These are phyloP conservation scores for Lonchura striata DNA, from an alignment of 2,113 vertebrate genomes.

Conservation along the genomic window DNA sequence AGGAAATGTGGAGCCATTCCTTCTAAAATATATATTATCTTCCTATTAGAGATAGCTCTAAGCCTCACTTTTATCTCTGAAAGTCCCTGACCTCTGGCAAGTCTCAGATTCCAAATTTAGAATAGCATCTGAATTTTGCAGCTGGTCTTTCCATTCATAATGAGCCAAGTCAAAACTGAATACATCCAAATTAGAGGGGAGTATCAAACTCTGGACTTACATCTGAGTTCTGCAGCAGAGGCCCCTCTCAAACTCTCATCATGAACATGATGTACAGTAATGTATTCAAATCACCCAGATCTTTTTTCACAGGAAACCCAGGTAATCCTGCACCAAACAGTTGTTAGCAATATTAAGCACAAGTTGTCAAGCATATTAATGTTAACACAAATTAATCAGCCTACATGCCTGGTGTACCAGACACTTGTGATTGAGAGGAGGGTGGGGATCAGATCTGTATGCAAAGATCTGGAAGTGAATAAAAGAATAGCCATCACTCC, in stretches of 20 bases:
- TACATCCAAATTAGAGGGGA: conserved; percentile 18
- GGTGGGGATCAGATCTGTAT: background rate
- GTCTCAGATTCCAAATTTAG: conserved; percentile 14
- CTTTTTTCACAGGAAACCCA: background rate
- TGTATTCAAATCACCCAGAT: background rate
- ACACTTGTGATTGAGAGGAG: background rate
- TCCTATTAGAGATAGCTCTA: background rate
- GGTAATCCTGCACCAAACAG: background rate
- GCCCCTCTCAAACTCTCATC: background rate
- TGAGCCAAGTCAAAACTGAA: conserved; percentile 34
- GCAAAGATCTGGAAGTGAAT: background rate
- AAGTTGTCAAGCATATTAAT: background rate
- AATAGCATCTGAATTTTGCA: conserved; percentile 33
- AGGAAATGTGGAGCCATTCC: background rate
- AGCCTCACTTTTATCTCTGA: conserved; percentile 1
- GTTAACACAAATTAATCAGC: background rate
- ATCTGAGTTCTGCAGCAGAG: background rate
- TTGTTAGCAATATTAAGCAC: background rate
- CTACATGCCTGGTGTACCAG: accelerated
- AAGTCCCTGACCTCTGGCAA: conserved; percentile 7
- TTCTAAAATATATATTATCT: conserved; percentile 5
- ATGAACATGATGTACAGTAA: background rate
- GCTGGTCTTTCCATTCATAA: conserved; percentile 8
- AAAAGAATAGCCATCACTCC: background rate
- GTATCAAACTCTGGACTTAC: background rate